Percentiles rank a stretch among this genome's conserved stretches.
phyloP scores from a whole-genome alignment of 2,797 vertebrate genomes.

The Cryptoblepharus egeriae region DNA sequence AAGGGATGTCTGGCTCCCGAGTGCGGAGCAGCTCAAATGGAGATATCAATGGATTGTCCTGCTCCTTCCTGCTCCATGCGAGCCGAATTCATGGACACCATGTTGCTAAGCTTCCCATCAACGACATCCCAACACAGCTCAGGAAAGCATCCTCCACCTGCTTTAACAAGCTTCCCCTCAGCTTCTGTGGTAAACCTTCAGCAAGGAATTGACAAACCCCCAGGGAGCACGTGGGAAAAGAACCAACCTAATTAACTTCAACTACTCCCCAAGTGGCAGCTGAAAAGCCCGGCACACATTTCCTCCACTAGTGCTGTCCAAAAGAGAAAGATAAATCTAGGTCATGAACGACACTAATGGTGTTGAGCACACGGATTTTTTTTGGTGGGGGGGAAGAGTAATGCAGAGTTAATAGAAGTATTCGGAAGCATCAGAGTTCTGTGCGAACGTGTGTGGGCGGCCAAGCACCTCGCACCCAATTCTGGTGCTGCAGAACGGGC shows the following conservation, averaged over 20 bases:
- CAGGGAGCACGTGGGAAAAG: not conserved
- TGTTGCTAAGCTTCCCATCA: not conserved
- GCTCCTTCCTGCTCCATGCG: too few relatives aligned
- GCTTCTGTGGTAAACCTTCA: not conserved
- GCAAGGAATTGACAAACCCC: not conserved
- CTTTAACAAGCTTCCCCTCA: not conserved
- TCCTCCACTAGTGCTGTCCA: not conserved
- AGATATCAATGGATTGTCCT: not conserved
- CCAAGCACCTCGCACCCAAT: not conserved
- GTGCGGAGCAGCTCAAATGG: too few relatives aligned
- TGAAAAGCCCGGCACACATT: not conserved
- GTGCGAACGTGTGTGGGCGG: conserved; percentile 11
- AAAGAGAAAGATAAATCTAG: conserved; percentile 18
- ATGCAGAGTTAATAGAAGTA: conserved; percentile 25
- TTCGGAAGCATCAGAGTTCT: not conserved
- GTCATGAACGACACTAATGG: conserved; percentile 35
- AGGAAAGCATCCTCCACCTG: not conserved
- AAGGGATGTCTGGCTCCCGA: too few relatives aligned
- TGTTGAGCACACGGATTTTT: not conserved
- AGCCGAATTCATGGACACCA: too few relatives aligned
- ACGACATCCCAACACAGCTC: too few relatives aligned
- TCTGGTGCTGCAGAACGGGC: not conserved
- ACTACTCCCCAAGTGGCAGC: conserved; percentile 19
- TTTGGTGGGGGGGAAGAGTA: too few relatives aligned
- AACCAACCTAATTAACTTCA: conserved; percentile 23